phyloP scores from a whole-genome alignment of 2,797 vertebrate species.

The Eulemur albifrons region DNA sequence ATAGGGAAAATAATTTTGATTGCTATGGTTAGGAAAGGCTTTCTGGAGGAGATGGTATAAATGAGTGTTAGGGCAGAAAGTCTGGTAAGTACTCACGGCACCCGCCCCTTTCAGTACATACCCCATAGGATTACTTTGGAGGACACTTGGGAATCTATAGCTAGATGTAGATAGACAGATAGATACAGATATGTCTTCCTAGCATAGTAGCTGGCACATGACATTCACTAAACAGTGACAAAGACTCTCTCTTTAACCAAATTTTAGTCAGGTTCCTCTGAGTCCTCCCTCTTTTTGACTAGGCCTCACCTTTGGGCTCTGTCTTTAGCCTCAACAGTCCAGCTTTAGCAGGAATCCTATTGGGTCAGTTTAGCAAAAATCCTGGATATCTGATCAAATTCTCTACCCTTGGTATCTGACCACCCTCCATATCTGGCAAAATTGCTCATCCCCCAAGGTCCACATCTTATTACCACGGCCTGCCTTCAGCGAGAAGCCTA shows the following conservation, averaged over 20 bases:
- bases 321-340: neutral
- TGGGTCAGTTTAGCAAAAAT: neutral
- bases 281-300: neutral
- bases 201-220: neutral
- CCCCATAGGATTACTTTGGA: neutral
- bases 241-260: neutral
- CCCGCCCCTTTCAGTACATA: neutral
- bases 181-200: neutral
- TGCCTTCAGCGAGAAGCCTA: neutral
- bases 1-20: slow-evolving; percentile 60
- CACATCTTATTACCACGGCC: neutral
- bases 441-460: neutral
- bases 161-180: neutral
- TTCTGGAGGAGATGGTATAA: slow-evolving; percentile 36
- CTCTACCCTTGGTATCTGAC: neutral
- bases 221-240: neutral
- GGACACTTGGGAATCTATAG: neutral
- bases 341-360: neutral
- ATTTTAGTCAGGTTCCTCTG: neutral
- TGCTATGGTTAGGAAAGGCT: slow-evolving; percentile 54
- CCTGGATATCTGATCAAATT: neutral
- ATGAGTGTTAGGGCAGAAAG: neutral
- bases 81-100: no score
- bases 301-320: neutral
- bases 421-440: neutral